Conservation (phyloP, 64 coral and sea anemone species). For the Catalaphyllia jardinei region DNA sequence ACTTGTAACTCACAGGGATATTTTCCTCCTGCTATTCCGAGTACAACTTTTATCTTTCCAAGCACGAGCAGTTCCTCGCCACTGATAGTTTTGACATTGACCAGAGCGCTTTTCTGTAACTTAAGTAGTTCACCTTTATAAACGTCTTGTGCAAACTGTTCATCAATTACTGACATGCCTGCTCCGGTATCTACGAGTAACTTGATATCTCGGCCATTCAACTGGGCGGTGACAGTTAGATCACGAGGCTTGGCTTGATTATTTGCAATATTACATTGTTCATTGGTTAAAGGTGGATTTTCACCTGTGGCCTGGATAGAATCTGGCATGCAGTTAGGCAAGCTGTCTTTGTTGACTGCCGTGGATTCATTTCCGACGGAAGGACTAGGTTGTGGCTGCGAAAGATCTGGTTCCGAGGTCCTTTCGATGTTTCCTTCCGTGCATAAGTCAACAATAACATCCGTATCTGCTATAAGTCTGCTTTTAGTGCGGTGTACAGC, state of each 20-base stretch:
- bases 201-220: background rate
- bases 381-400: too few relatives aligned
- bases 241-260: background rate
- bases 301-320: too few relatives aligned
- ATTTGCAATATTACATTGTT: too few relatives aligned
- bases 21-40: conserved; percentile 1
- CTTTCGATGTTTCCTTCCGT: too few relatives aligned
- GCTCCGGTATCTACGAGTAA: background rate
- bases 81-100: conserved; percentile 11
- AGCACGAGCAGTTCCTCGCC: background rate
- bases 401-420: too few relatives aligned
- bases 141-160: background rate
- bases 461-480: too few relatives aligned
- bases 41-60: background rate
- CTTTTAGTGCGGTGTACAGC: too few relatives aligned
- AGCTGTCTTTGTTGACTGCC: too few relatives aligned
- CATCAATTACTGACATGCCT: background rate
- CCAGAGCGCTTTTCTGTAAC: background rate
- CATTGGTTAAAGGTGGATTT: too few relatives aligned
- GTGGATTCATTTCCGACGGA: too few relatives aligned
- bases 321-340: too few relatives aligned
- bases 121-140: background rate
- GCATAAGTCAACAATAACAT: too few relatives aligned
- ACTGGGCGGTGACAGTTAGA: background rate
- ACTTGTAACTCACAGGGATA: conserved; percentile 35